phyloP scores from a whole-genome alignment of 2,888 invertebrate genomes.

The Himalopsyche kuldschensis region DNA sequence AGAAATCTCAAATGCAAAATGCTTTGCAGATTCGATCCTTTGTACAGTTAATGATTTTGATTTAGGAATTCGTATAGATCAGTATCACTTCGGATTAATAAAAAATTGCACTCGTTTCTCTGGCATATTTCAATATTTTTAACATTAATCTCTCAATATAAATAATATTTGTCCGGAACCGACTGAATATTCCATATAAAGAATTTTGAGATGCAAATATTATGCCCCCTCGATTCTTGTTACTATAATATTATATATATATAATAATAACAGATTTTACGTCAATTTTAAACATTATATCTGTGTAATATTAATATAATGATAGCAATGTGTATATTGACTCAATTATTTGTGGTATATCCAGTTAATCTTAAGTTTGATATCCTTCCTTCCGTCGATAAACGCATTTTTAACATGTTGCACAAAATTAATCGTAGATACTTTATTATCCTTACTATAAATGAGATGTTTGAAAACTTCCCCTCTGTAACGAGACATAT shows the following conservation, averaged over 20 bases:
- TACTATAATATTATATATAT: background rate
- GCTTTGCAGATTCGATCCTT: background rate
- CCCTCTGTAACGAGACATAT: background rate
- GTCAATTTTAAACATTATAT: background rate
- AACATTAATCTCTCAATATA: background rate
- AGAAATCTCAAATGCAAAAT: background rate
- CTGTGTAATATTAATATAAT: background rate
- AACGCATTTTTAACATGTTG: background rate
- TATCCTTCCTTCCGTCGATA: background rate
- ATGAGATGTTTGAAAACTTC: background rate
- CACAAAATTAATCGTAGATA: background rate
- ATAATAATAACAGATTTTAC: background rate
- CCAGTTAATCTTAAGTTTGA: background rate
- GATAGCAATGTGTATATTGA: background rate
- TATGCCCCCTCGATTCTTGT: background rate
- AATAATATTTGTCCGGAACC: conserved; percentile 13
- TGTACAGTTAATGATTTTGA: too few relatives aligned
- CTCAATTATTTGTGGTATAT: background rate
- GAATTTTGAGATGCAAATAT: background rate
- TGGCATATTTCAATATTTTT: conserved; percentile 9
- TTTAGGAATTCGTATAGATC: background rate
- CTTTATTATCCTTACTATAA: background rate
- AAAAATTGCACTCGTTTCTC: conserved; percentile 23
- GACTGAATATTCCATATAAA: conserved; percentile 11
- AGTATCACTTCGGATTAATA: conserved; percentile 5